Evolutionary conservation across 1,140 invertebrate species (phyloP).

Genomic region (Drosophila eugracilis): DNA sequence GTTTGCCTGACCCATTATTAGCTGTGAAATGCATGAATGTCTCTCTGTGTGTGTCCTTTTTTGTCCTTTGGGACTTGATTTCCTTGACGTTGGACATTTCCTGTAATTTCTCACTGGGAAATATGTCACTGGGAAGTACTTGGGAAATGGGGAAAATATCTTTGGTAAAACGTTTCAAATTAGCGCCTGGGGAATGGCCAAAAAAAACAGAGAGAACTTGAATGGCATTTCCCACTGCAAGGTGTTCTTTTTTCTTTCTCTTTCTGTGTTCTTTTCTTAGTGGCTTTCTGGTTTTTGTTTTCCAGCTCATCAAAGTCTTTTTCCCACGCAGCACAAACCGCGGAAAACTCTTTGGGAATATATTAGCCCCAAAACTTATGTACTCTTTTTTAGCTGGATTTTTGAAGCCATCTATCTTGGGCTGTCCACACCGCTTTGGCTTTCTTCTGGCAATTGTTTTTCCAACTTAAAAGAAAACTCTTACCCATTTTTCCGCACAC

Average conservation of each 20-base stretch:
- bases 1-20: conserved; percentile 57
- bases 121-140: conserved; percentile 7
- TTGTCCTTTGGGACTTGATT: conserved; percentile 77
- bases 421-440: conserved; percentile 63
- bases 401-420: conserved; percentile 66
- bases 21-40: conserved; percentile 54
- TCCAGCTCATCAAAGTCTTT: conserved; percentile 10
- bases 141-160: conserved; percentile 27
- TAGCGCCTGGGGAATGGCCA: conserved; percentile 71
- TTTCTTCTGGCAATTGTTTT: conserved; percentile 73
- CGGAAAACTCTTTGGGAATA: conserved; percentile 25
- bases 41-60: conserved; percentile 45
- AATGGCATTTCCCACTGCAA: conserved; percentile 46
- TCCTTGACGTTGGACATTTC: conserved; percentile 66
- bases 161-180: conserved; percentile 54
- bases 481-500: conserved; percentile 5
- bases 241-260: conserved; percentile 15
- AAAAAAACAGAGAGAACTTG: conserved; percentile 39
- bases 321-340: conserved; percentile 25
- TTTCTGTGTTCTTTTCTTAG: conserved; percentile 21
- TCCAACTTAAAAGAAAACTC: conserved; percentile 52
- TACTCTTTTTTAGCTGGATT: conserved; percentile 11
- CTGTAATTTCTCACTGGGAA: conserved; percentile 71
- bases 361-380: conserved; percentile 35
- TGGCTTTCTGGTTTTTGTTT: not conserved